Conservation (phyloP, 2,797 vertebrate genomes). For the Silurus aristotelis region DNA sequence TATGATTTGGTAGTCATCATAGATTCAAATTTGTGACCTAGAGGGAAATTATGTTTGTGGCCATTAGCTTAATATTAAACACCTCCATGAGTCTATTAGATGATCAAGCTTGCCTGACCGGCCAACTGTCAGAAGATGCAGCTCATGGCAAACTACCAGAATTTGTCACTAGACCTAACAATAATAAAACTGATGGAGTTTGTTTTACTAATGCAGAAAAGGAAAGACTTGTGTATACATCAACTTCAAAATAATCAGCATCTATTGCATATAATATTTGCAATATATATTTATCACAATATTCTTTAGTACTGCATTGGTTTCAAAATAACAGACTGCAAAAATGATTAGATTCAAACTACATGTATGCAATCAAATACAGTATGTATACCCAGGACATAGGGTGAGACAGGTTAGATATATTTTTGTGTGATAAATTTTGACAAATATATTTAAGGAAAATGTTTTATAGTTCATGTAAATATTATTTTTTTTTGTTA, state of each 20-base stretch:
- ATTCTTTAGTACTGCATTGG: too few relatives aligned
- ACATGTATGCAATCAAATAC: background rate
- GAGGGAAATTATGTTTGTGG: background rate
- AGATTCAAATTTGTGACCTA: background rate
- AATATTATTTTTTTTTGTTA: background rate
- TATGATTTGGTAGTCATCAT: background rate
- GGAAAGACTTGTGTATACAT: slow-evolving; percentile 63
- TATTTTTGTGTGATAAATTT: background rate
- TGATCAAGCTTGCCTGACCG: slow-evolving; percentile 55
- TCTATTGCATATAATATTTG: background rate
- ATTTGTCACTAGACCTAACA: slow-evolving; percentile 72
- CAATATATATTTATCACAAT: background rate
- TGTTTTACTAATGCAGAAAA: slow-evolving; percentile 81
- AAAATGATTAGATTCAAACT: background rate
- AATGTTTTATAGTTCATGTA: background rate
- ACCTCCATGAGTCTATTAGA: slow-evolving; percentile 49
- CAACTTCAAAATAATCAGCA: slow-evolving; percentile 5
- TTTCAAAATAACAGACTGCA: background rate
- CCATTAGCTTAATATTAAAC: background rate
- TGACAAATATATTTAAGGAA: background rate
- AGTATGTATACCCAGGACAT: background rate
- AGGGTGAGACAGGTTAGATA: background rate
- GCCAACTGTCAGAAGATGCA: slow-evolving; percentile 66
- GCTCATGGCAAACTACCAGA: slow-evolving; percentile 67
- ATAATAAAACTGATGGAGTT: slow-evolving; percentile 62